Base-by-base conservation (phyloP, 2,797 vertebrate species). In the Amblyraja radiata region DNA sequence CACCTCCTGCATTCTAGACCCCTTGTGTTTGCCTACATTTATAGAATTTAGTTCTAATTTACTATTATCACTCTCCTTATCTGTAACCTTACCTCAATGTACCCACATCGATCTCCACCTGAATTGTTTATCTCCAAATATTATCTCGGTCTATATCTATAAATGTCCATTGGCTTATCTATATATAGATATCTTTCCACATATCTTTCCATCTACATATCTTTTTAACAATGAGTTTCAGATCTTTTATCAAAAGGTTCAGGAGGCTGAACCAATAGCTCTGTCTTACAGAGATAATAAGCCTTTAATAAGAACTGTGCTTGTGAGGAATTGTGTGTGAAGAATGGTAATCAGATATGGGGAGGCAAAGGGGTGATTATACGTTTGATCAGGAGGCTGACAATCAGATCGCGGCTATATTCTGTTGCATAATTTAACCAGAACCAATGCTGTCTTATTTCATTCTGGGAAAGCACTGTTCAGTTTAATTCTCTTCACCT, bases 271-370 rank as follows among this genome's bases (percentile, higher is more conserved):
- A 36, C 36, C 39, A 73, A 23, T 46, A 76, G 14, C 71, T 92
- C 68, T 54, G 39, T 63, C 90, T 54, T 91, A 46, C 90, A 54
- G 90, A 28, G 28, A 74, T 91, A 91, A 91, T 46, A 90, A 90
- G 63, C n/a, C 68, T 73, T 91, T 91, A 91, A 73, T 58, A 92
- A 68, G 90, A 76, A 23, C 71, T 92, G 71, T 6, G 39, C 10
- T 73, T 92, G 4, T 46, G 71, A 92, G 71, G 71, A 13, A 68
- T 8, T 65, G 84, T 88, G 84, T 68, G 61, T 9, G 28, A 28
- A 18, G 84, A 46, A 58, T 91, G 90, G 39, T 71, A 91, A 90
- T 76, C 36, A 54, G 86, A 90, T 25, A 36, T 13, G 21, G 16
- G 84, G n/a, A 36, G 14, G 39, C 39, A 28, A 76, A 16, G 71